These are phyloP conservation scores for Bubo scandiacus DNA, from an alignment of 2,113 vertebrate genomes.

Conservation along the genomic window DNA sequence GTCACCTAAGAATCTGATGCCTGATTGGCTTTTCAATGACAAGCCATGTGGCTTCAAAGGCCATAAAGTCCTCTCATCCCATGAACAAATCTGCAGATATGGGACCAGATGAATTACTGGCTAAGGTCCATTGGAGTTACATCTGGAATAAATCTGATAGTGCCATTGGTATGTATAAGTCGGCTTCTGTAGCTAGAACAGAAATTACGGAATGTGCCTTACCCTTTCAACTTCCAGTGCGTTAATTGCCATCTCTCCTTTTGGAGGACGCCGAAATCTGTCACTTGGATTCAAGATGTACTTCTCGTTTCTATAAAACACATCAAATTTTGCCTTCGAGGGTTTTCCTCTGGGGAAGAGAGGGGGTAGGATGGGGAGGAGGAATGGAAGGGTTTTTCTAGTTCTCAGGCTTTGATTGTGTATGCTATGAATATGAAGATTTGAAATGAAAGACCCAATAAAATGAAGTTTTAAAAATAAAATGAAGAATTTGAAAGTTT, in stretches of 20 bases:
- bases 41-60: not conserved
- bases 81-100: not conserved
- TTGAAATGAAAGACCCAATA: constrained; percentile 56
- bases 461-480: constrained; percentile 65
- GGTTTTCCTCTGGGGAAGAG: not conserved
- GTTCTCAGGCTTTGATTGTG: not conserved
- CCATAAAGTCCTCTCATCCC: not conserved
- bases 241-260: not conserved
- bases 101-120: not conserved
- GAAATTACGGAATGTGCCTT: not conserved
- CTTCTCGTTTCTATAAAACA: not conserved
- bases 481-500: constrained; percentile 15
- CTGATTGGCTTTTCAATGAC: not conserved
- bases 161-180: not conserved
- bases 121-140: not conserved
- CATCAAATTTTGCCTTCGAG: not conserved
- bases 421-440: constrained; percentile 57
- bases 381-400: not conserved
- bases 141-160: not conserved
- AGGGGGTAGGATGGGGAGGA: not conserved
- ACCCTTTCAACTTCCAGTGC: not conserved
- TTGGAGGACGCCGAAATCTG: not conserved
- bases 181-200: not conserved
- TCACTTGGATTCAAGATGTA: not conserved
- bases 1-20: not conserved